Percentiles rank a stretch among this genome's conserved stretches.
Conservation (phyloP, 2,888 invertebrate species). For the Rhamphomyia laevipes region DNA sequence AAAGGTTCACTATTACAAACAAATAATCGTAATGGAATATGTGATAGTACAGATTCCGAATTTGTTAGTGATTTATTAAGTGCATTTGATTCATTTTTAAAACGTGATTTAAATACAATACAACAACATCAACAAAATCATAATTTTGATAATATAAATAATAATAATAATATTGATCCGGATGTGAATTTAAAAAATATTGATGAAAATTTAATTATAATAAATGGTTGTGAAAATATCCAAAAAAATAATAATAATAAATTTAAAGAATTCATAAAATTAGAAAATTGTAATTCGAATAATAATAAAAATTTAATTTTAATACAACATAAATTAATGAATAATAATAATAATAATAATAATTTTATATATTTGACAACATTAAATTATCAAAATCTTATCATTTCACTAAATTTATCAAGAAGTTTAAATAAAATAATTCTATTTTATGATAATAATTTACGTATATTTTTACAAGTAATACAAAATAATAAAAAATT, state of each 20-base stretch:
- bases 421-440: constrained; percentile 20
- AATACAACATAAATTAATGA: neutral
- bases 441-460: constrained; percentile 18
- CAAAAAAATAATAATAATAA: no score
- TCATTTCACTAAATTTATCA: constrained; percentile 17
- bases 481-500: neutral
- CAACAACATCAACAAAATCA: neutral
- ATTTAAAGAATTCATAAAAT: no score
- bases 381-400: constrained; percentile 15
- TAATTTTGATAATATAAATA: neutral
- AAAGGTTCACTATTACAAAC: neutral
- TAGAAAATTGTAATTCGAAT: no score
- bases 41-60: constrained; percentile 25
- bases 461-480: constrained; percentile 16
- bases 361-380: constrained; percentile 4
- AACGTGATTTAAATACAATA: constrained; percentile 12
- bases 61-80: constrained; percentile 29
- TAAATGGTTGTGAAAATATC: no score
- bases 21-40: constrained; percentile 25
- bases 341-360: neutral
- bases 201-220: neutral
- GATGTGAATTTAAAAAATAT: neutral
- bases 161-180: neutral
- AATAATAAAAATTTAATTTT: neutral
- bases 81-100: constrained; percentile 20